Base-by-base conservation (phyloP, 2,113 vertebrate genomes). In the Ia io region DNA sequence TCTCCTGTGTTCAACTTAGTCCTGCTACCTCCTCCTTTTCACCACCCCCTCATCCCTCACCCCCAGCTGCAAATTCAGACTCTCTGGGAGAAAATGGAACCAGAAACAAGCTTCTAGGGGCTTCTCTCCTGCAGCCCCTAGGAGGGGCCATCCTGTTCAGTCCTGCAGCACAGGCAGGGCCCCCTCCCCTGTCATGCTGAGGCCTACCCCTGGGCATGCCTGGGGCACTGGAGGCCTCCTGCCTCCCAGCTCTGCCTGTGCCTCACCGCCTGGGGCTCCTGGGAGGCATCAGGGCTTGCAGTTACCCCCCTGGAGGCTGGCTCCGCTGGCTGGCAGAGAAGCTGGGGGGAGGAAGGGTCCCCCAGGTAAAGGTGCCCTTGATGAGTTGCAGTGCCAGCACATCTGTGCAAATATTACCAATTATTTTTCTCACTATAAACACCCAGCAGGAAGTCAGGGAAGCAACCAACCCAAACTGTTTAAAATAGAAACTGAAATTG, bases 391-490 rank as follows among this genome's bases (percentile, higher is more conserved):
- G 84, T 84, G 44, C 95, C 94, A 92, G 96, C 96, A 96, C 96
- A 97, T 97, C 97, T 97, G 97, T 97, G 97, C 96, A 97, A 96
- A 97, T 97, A 97, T 97, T 96, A 97, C 95, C 97, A 97, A 97
- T 97, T 97, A 97, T 96, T 97, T 96, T 96, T 78, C 82, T 93
- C 96, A 88, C 93, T 95, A 94, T 95, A 97, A 97, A 97, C 97
- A 95, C 96, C 61, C 97, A 96, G 97, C 97, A 97, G 96, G 97
- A 97, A 97, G 85, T 73, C 96, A 97, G 56, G 32, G 87, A 95
- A 84, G 96, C 96, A 95, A 96, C 94, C 92, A 96, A 96, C 92
- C 96, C 91, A 94, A 96, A 96, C 96, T 95, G 94, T 97, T 96
- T 93, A 97, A 97, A 97, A 97, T 97, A 97, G 97, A 97, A 97